phyloP scores from a whole-genome alignment of 2,797 vertebrate genomes.

The Peromyscus melanophrys region DNA sequence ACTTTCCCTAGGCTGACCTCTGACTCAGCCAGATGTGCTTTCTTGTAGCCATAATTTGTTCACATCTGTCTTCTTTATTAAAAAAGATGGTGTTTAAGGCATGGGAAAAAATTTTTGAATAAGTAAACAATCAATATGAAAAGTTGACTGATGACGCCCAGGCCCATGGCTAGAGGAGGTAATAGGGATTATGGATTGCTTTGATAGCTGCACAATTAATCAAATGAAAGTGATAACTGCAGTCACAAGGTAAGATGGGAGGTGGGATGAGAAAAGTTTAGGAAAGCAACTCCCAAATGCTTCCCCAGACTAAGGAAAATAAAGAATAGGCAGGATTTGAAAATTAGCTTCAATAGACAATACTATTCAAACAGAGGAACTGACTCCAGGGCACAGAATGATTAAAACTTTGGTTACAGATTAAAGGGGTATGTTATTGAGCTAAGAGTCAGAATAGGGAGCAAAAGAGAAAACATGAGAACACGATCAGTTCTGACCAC shows the following conservation, averaged over 20 bases:
- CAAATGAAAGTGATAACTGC: neutral
- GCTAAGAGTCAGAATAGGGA: neutral
- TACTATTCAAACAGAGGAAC: neutral
- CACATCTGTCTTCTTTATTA: slow-evolving; percentile 26
- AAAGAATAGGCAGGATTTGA: neutral
- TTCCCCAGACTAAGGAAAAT: neutral
- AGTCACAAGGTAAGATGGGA: neutral
- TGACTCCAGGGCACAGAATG: neutral
- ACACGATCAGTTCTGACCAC: neutral
- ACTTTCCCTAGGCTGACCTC: slow-evolving; percentile 10
- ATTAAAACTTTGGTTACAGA: slow-evolving; percentile 5
- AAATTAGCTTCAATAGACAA: neutral
- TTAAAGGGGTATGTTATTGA: slow-evolving; percentile 14
- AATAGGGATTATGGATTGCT: neutral
- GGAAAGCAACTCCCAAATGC: slow-evolving; percentile 49
- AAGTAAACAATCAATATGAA: slow-evolving; percentile 44
- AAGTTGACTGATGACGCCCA: neutral
- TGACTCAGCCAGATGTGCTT: neutral
- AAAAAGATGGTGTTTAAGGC: neutral
- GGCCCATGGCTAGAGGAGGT: neutral
- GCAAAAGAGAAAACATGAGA: neutral
- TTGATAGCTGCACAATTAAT: neutral
- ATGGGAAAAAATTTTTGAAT: slow-evolving; percentile 10
- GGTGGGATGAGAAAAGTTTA: neutral
- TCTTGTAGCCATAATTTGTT: neutral